phyloP scores from a whole-genome alignment of 2,113 vertebrate species.

The Dipodomys ordii region DNA sequence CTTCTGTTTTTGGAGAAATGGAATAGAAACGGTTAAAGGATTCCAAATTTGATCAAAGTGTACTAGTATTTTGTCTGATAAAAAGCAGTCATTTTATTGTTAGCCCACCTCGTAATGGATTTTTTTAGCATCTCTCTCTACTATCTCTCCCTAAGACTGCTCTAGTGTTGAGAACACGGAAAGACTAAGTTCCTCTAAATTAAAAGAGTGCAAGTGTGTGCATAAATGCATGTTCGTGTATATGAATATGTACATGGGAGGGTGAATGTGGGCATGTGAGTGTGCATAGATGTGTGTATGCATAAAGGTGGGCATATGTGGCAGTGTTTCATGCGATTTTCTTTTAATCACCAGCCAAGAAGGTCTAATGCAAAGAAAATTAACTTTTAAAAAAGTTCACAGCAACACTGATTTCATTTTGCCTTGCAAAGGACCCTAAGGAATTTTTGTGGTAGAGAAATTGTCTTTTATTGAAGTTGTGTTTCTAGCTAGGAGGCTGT shows the following conservation, averaged over 20 bases:
- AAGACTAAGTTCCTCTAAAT: neutral
- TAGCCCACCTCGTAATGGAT: neutral
- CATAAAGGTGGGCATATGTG: neutral
- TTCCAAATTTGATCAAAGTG: neutral
- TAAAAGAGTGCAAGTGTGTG: neutral
- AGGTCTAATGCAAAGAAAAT: neutral
- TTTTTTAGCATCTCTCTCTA: neutral
- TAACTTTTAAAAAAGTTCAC: neutral
- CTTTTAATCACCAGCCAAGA: neutral
- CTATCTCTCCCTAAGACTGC: neutral
- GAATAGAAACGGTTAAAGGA: neutral
- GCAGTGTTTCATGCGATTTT: neutral
- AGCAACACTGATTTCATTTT: neutral
- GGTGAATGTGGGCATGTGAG: no score
- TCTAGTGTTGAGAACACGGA: neutral
- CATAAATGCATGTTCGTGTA: no score
- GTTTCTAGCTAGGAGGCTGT: neutral
- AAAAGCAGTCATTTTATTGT: neutral
- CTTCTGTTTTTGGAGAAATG: conserved; percentile 89
- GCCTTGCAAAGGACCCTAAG: neutral
- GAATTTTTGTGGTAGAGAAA: neutral
- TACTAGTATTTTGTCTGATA: neutral
- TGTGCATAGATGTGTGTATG: no score
- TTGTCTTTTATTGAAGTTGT: neutral
- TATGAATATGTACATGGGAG: no score